Conservation (phyloP, 2,888 invertebrate genomes). For the Drosophila basisetae region DNA sequence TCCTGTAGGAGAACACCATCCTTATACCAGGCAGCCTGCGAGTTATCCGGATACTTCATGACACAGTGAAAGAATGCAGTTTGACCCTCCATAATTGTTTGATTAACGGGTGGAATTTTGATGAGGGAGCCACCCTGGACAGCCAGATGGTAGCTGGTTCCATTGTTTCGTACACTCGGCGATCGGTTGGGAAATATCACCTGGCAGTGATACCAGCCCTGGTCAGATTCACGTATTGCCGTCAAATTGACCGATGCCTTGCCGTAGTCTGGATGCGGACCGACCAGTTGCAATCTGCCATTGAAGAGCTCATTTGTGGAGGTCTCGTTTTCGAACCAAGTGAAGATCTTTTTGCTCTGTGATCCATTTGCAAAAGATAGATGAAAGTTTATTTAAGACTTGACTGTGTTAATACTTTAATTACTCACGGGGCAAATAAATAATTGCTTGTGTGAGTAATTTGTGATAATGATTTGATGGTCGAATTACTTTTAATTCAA, state of each 20-base stretch:
- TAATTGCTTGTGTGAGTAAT: neutral
- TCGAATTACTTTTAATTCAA: conserved; percentile 18
- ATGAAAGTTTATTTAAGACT: neutral
- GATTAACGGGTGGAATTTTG: conserved; percentile 94
- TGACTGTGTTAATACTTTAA: neutral
- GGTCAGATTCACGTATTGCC: conserved; percentile 94
- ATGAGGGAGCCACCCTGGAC: conserved; percentile 96
- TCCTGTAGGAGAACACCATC: conserved; percentile 88
- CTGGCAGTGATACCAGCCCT: conserved; percentile 96
- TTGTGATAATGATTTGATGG: conserved; percentile 16
- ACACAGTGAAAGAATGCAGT: conserved; percentile 93
- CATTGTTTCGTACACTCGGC: conserved; percentile 93
- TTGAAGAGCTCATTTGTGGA: conserved; percentile 89
- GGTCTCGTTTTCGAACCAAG: conserved; percentile 91
- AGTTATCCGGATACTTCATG: conserved; percentile 90
- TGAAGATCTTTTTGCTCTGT: conserved; percentile 92
- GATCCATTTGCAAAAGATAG: neutral
- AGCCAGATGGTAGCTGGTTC: conserved; percentile 94
- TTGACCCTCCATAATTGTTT: conserved; percentile 94
- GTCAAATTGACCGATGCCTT: conserved; percentile 92
- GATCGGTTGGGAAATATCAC: conserved; percentile 94
- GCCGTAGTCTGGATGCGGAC: conserved; percentile 86
- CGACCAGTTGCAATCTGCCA: conserved; percentile 90
- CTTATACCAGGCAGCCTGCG: conserved; percentile 88
- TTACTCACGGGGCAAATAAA: neutral